Base-by-base conservation (phyloP, 2,797 vertebrate genomes). In the Gymnothorax javanicus region DNA sequence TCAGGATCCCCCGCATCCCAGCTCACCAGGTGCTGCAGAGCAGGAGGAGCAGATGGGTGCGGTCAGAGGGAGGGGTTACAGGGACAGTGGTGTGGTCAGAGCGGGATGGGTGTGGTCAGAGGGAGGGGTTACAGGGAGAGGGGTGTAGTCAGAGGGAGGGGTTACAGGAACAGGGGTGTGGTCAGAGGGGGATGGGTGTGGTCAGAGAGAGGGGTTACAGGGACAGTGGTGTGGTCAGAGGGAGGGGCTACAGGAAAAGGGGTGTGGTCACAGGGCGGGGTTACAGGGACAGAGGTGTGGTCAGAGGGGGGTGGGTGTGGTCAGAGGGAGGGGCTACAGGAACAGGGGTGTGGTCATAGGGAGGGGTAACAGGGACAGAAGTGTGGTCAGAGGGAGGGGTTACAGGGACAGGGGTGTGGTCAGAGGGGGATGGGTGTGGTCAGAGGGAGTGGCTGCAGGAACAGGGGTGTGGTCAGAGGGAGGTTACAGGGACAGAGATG, bases 1-100 rank as follows among this genome's bases (percentile, higher is more conserved):
- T 99, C 98, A 0, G 98, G 96, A 86, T 99, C 95, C 62, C 94
- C 96, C 52, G 98, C 94, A 88, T 99, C 97, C 98, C 98, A 99
- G 89, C 96, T 96, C 89, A 96, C 95, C 89, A 99, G 93, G 93
- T 99, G 98, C 99, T 99, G 93, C 64, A 83, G 58, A 57, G 50
- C 79, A 52, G 50, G 81, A 4, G 81, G 89, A 90, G n/a, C 84
- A 84, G 83, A 25, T 57, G 15, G 60, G 57, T 11, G 62, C n/a
- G 54, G 62, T 92, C 59, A 83, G 58, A 77, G 56, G 84, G 67
- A 25, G 71, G 7, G 82, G 89, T 91, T 58, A 91, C 1, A 86
- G 0, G 81, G 62, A 33, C 2, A 56, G 13, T 7, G n/a, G 3
- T 3, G 27, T 25, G 56, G 27, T 9, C 7, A 62, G 59, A 17